A percentile compares a stretch with the other conserved stretches of the same genome.
phyloP scores from a whole-genome alignment of 2,113 vertebrate genomes.

The Mobula birostris region DNA sequence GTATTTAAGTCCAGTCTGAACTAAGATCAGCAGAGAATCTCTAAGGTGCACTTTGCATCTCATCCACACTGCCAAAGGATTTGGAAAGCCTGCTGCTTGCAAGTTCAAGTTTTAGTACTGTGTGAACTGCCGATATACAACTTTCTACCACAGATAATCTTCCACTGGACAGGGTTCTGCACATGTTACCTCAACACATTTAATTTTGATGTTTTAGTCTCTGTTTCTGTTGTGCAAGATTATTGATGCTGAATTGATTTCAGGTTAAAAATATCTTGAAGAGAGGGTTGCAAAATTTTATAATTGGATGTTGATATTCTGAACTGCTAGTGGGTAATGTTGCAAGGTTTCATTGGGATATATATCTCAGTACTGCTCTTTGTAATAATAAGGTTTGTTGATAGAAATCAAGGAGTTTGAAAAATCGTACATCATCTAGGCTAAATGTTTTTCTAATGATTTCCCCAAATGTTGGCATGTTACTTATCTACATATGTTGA shows the following conservation, averaged over 20 bases:
- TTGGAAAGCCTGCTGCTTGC: background rate
- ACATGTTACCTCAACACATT: background rate
- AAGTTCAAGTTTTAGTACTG: conserved; percentile 10
- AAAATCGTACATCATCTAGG: background rate
- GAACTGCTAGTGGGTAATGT: background rate
- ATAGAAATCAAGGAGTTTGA: background rate
- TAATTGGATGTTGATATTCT: background rate
- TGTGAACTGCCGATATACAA: background rate
- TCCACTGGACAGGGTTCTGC: background rate
- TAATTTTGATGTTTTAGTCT: background rate
- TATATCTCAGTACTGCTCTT: background rate
- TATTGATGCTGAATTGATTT: background rate
- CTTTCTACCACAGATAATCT: conserved; percentile 9
- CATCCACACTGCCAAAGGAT: background rate
- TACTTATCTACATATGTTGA: background rate
- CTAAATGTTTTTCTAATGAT: background rate
- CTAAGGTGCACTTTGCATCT: background rate
- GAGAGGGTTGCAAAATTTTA: background rate
- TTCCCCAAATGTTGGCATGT: background rate
- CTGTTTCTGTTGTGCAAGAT: background rate
- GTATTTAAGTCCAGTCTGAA: background rate
- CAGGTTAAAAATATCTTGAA: background rate
- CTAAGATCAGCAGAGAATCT: background rate
- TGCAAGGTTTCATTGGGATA: background rate
- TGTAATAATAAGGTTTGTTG: background rate